Base-by-base conservation (phyloP, 2,888 invertebrate species). In the Stratiomys singularior region DNA sequence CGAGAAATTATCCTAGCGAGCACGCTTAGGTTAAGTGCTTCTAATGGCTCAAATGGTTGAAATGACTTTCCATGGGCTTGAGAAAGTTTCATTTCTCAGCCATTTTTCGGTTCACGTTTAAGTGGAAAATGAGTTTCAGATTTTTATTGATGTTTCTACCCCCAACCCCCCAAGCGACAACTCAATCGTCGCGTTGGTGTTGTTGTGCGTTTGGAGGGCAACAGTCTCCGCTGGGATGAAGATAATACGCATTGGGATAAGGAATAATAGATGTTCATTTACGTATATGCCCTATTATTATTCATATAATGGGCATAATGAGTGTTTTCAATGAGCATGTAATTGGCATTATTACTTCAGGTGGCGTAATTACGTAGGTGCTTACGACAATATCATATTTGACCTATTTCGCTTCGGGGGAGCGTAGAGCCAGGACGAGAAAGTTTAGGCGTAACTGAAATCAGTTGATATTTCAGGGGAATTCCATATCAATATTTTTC, bases 101-200 rank as follows among this genome's bases (percentile, higher is more conserved):
- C 69, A 69, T 74, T 60, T 67, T 74, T 74, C 72, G 58, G 44
- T 74, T 74, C 58, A 74, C 74, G 52, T 74, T 74, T 74, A 74
- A 74, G 74, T 74, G 74, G 74, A 74, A 74, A 74, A 74, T 23
- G 74, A 74, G 74, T 74, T 58, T 74, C 60, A 74, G 74, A 74
- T 58, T 74, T 74, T 74, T 74, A 74, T 74, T 74, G 74, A 74
- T 74, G 74, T 74, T 74, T 60, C 60, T 13, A 0, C 25, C 21
- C 2, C 5, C 60, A 2, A 25, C 23, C 60, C 23, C 52, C 15
- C n/a, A 15, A 37, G 9, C 5, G 37, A 37, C 37, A 37, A 5
- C 37, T 37, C 9, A 37, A 3, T 37, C 37, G 37, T 9, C 9
- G 9, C 37, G 37, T 37, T 37, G 9, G 9, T 37, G 37, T 37